These are phyloP conservation scores for Tympanoctomys barrerae DNA, from an alignment of 2,797 vertebrate genomes.

Conservation along the genomic window DNA sequence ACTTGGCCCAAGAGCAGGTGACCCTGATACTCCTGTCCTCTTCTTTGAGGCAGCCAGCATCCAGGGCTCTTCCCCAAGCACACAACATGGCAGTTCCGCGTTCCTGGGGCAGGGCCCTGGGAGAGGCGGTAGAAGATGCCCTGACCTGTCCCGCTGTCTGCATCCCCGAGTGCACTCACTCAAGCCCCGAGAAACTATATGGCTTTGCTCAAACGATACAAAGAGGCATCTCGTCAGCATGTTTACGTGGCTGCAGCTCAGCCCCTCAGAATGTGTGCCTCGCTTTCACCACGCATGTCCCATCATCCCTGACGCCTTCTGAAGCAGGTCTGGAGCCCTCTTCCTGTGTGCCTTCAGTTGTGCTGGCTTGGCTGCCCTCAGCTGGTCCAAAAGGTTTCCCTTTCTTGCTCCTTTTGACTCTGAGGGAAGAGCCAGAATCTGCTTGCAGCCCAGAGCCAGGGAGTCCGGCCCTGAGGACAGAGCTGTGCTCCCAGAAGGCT, in stretches of 20 bases:
- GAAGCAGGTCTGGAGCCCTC: not conserved
- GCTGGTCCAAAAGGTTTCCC: not conserved
- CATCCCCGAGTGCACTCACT: not conserved
- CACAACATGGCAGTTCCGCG: fast-evolving
- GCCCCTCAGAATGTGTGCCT: not conserved
- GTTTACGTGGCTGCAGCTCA: not conserved
- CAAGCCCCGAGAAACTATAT: not conserved
- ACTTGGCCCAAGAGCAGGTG: not conserved
- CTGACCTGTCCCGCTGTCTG: fast-evolving
- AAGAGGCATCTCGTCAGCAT: no score
- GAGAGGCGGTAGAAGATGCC: not conserved
- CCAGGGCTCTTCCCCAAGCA: not conserved
- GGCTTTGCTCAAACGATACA: not conserved
- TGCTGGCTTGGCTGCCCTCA: not conserved
- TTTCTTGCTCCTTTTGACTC: not conserved
- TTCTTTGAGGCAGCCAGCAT: not conserved
- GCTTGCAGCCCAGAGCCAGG: not conserved
- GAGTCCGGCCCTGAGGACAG: not conserved
- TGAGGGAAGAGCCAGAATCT: not conserved
- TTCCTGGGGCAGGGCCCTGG: fast-evolving
- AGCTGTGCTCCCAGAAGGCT: not conserved
- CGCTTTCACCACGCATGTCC: not conserved
- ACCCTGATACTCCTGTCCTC: fast-evolving
- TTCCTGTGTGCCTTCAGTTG: not conserved
- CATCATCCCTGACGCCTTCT: not conserved